Evolutionary conservation across 2,888 invertebrate species (phyloP).

Genomic region (Sarcophaga carnaria): DNA sequence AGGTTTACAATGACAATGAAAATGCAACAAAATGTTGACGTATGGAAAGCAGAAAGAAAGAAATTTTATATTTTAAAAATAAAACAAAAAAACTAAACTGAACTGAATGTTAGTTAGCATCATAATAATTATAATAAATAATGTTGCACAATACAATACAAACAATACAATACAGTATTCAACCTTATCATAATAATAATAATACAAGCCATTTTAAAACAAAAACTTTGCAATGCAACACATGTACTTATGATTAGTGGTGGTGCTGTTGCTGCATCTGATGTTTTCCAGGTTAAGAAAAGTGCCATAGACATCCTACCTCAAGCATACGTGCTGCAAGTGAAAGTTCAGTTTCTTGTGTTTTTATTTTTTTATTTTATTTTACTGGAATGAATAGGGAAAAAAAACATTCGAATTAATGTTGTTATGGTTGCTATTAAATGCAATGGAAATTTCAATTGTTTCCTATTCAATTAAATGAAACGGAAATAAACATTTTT

Average conservation of each 20-base stretch:
- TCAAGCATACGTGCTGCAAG: constrained; percentile 56
- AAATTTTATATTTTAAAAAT: constrained; percentile 35
- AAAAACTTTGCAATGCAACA: neutral
- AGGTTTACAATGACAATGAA: constrained; percentile 66
- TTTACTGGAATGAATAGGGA: constrained; percentile 58
- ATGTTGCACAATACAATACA: constrained; percentile 44
- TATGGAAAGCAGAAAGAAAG: constrained; percentile 16
- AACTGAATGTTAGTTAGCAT: neutral
- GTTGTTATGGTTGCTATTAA: constrained; percentile 36
- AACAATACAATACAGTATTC: constrained; percentile 49
- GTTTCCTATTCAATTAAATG: constrained; percentile 56
- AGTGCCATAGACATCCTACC: constrained; percentile 56
- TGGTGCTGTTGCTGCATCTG: constrained; percentile 22
- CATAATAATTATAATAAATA: constrained; percentile 43
- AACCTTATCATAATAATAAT: constrained; percentile 34
- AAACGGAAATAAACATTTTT: constrained; percentile 52
- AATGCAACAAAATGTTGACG: constrained; percentile 39
- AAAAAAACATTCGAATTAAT: constrained; percentile 25
- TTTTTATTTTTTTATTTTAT: neutral
- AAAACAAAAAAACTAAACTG: constrained; percentile 16
- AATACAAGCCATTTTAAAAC: neutral
- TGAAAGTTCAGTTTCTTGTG: constrained; percentile 57
- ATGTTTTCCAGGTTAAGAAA: constrained; percentile 59
- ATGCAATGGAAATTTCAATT: constrained; percentile 52
- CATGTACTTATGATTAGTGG: constrained; percentile 40